Evolutionary conservation across 1,140 invertebrate species (phyloP), one percentile per base, ranked within the genome.

Genomic region (Hylaeus anthracinus): DNA sequence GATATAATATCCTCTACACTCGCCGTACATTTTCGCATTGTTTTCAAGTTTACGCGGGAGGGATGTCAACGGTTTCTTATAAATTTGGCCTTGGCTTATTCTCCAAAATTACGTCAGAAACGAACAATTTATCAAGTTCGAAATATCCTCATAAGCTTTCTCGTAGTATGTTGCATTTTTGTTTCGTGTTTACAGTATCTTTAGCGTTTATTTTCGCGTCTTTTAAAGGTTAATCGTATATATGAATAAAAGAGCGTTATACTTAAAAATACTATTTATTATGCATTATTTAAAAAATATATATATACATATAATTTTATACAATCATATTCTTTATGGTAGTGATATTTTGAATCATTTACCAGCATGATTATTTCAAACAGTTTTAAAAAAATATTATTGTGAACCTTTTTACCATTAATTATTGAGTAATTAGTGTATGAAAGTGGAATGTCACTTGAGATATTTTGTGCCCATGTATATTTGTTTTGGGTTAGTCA

Each of bases 11-110:
- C 15, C 15, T 14, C 43, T 79, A 51, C 5, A 53, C 60, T 61
- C 10, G 9, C 45, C 1, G 43, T 43, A 26, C 37, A 67, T 61
- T 67, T n/a, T 51, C 14, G n/a, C 26, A 39, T 67, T 75, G 39
- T 51, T 67, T 72, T 67, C 15, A 75, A 67, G 39, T 67, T 61
- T 15, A 67, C 51, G 72, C 43, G 55, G 53, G 15, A 73, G 45
- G 12, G 53, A 66, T 53, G 37, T 75, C 63, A 67, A 43, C 56
- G 63, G 51, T 65, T 66, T 66, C 58, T 74, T 56, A 53, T 43
- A 72, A 78, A 72, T n/a, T 73, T 45, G 82, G 64, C 79, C 78
- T 86, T 87, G 82, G 76, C 48, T 72, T 82, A 83, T 75, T 86
- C 55, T 72, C 56, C 65, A 70, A 86, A 83, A 86, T 74, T 77